Evolutionary conservation across 1,140 invertebrate genomes (phyloP).

Genomic region (Cheumatopsyche charites): DNA sequence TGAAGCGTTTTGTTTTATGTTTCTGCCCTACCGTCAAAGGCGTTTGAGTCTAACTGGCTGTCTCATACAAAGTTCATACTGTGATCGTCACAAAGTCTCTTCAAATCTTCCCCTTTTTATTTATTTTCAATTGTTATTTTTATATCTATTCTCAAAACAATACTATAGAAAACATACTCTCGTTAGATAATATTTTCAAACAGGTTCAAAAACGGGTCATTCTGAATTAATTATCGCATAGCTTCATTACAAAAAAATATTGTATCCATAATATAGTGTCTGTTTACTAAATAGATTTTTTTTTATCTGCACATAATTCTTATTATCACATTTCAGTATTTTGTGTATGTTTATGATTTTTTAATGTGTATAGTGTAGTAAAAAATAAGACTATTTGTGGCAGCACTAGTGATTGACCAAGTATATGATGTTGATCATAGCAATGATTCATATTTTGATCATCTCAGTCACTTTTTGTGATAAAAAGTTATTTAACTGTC

Average conservation of each 20-base stretch:
- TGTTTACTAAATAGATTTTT: neutral
- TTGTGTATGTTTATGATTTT: too few species aligned
- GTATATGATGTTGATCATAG: too few species aligned
- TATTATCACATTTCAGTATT: too few species aligned
- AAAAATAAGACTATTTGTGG: too few species aligned
- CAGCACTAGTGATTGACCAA: too few species aligned
- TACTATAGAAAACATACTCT: too few species aligned
- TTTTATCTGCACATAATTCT: neutral
- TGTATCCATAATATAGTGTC: neutral
- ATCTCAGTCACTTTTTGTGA: too few species aligned
- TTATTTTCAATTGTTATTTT: too few species aligned
- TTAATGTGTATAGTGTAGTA: too few species aligned
- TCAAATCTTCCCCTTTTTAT: neutral
- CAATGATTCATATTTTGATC: too few species aligned
- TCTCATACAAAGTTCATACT: conserved; percentile 44
- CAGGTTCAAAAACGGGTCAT: conserved; percentile 18
- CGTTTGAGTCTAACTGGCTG: conserved; percentile 48
- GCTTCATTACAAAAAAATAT: neutral
- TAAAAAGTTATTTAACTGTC: too few species aligned
- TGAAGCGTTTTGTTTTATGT: conserved; percentile 15
- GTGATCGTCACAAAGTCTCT: conserved; percentile 22
- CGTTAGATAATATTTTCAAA: neutral
- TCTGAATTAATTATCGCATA: neutral
- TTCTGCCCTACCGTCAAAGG: conserved; percentile 28
- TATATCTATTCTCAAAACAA: too few species aligned